Evolutionary conservation across 2,113 vertebrate species (phyloP).

Genomic region (Pungitius pungitius): DNA sequence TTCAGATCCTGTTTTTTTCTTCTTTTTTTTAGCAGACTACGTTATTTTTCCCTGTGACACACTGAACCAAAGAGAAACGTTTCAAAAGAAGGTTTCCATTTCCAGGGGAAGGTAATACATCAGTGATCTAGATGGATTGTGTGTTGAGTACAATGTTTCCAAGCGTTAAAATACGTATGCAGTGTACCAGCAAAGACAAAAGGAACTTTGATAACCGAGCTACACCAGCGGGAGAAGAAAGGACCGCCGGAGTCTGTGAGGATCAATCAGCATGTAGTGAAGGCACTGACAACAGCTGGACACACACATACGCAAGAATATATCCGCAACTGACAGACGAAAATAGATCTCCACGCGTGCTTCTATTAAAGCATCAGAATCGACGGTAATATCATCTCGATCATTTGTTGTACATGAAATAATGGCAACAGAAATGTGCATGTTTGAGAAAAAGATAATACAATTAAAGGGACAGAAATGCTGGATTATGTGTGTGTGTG

Average conservation of each 20-base stretch:
- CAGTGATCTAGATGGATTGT: constrained; percentile 30
- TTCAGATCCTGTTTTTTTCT: constrained; percentile 15
- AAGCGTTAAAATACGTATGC: constrained; percentile 30
- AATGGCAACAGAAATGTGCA: constrained; percentile 67
- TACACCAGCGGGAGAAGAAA: constrained; percentile 31
- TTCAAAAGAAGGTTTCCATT: constrained; percentile 4
- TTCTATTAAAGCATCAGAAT: constrained; percentile 35
- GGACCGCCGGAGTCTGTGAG: constrained; percentile 42
- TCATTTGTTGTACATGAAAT: constrained; percentile 42
- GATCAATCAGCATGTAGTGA: constrained; percentile 62
- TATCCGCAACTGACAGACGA: constrained; percentile 39
- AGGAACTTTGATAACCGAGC: constrained; percentile 13
- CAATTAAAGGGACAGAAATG: constrained; percentile 38
- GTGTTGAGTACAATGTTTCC: constrained; percentile 13
- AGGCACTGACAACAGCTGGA: constrained; percentile 74
- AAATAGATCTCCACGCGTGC: constrained; percentile 36
- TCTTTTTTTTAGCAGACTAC: neutral
- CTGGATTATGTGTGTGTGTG: constrained; percentile 18
- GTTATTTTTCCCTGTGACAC: constrained; percentile 15
- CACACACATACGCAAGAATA: constrained; percentile 36
- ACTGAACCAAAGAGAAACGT: constrained; percentile 25
- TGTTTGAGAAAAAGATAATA: constrained; percentile 47
- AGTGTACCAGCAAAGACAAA: constrained; percentile 20
- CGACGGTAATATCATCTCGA: constrained; percentile 36
- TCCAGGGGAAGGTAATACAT: constrained; percentile 25